Evolutionary conservation across 2,797 vertebrate species (phyloP).

Genomic region (Smutsia gigantea): DNA sequence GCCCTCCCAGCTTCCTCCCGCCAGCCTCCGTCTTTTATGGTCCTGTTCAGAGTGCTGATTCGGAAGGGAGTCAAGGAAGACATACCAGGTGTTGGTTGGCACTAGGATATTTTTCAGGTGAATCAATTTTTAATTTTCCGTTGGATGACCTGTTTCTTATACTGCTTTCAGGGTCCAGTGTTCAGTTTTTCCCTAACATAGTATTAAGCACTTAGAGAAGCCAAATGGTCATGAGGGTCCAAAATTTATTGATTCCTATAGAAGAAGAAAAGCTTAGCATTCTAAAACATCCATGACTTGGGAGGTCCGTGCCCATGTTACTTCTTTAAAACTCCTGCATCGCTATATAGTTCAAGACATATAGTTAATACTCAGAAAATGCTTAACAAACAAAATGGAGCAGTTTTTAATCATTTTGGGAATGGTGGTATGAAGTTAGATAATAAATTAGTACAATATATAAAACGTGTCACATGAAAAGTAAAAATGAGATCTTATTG

Average conservation of each 20-base stretch:
- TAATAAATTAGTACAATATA: neutral
- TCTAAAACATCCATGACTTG: neutral
- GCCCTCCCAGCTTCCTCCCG: neutral
- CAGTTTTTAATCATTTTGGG: neutral
- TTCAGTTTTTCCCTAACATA: neutral
- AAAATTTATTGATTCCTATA: neutral
- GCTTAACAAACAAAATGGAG: neutral
- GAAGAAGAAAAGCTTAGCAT: neutral
- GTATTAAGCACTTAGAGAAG: neutral
- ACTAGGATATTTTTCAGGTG: constrained; percentile 30
- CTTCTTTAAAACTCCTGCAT: neutral
- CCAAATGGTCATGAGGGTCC: neutral
- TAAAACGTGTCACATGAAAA: neutral
- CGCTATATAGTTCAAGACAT: neutral
- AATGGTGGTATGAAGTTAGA: neutral
- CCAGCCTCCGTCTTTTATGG: neutral
- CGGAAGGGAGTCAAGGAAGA: neutral
- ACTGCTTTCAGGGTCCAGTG: neutral
- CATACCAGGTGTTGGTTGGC: neutral
- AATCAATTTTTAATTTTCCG: neutral
- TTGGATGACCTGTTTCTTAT: neutral
- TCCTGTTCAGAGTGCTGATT: neutral
- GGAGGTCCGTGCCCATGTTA: neutral
- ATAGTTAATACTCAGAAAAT: neutral
- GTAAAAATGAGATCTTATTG: neutral